A percentile compares a stretch with the other conserved stretches of the same genome.
Conservation (phyloP, 2,888 invertebrate genomes). For the Xanthia icteritia region DNA sequence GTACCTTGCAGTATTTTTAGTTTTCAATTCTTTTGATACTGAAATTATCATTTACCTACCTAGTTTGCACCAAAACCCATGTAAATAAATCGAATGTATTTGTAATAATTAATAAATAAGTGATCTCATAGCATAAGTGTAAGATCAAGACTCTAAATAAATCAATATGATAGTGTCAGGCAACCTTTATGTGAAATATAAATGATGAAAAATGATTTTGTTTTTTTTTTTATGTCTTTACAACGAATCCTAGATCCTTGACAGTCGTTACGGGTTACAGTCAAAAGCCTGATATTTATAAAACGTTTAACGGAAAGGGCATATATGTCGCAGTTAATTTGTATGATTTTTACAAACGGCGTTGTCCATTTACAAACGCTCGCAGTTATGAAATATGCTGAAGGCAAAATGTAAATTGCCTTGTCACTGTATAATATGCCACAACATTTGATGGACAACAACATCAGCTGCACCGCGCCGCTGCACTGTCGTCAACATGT, state of each 20-base stretch:
- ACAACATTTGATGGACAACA: too few species aligned
- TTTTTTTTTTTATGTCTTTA: background rate
- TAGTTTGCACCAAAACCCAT: constrained; percentile 56
- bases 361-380: too few species aligned
- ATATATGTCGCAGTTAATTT: too few species aligned
- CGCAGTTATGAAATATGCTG: too few species aligned
- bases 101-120: constrained; percentile 66
- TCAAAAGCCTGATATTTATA: background rate
- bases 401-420: too few species aligned
- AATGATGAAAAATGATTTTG: constrained; percentile 59
- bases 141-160: constrained; percentile 63
- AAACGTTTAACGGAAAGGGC: too few species aligned
- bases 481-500: too few species aligned
- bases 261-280: background rate
- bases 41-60: background rate
- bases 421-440: too few species aligned
- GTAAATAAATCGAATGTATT: constrained; percentile 68
- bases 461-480: too few species aligned
- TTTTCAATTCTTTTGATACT: too few species aligned
- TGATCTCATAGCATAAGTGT: constrained; percentile 64
- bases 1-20: too few species aligned
- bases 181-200: constrained; percentile 73
- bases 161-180: constrained; percentile 55
- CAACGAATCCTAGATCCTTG: background rate
- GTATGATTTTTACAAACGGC: too few species aligned